phyloP scores from a whole-genome alignment of 1,140 invertebrate genomes.

The Calosoma granatense region DNA sequence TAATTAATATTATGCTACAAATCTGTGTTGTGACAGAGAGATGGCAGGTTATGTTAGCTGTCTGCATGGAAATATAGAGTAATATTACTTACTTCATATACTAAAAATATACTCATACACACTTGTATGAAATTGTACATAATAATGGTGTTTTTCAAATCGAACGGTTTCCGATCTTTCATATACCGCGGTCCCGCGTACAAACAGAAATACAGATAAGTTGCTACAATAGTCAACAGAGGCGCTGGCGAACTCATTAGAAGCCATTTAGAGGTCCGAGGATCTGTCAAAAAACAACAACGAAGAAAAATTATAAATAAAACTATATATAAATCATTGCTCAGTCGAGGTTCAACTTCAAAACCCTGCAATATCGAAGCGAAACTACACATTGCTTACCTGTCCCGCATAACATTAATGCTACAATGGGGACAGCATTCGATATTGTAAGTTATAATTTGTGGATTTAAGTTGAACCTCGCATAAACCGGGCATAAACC shows the following conservation, averaged over 20 bases:
- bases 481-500: no score
- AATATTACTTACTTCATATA: slow-evolving; percentile 48
- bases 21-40: no score
- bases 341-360: no score
- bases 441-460: no score
- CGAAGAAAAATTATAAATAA: background rate
- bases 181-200: slow-evolving; percentile 70
- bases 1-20: background rate
- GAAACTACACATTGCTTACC: no score
- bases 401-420: no score
- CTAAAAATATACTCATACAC: slow-evolving; percentile 57
- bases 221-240: slow-evolving; percentile 57
- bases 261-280: slow-evolving; percentile 74
- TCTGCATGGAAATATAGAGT: background rate
- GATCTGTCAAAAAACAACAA: slow-evolving; percentile 51
- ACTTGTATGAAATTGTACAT: slow-evolving; percentile 76
- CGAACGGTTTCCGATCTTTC: slow-evolving; percentile 72
- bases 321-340: background rate
- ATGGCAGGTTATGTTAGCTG: background rate
- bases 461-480: no score
- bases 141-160: slow-evolving; percentile 63
- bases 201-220: slow-evolving; percentile 67
- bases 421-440: no score
- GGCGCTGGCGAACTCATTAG: slow-evolving; percentile 72
- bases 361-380: no score